phyloP scores from a whole-genome alignment of 2,888 invertebrate species.

The Ornithoptera alexandrae region DNA sequence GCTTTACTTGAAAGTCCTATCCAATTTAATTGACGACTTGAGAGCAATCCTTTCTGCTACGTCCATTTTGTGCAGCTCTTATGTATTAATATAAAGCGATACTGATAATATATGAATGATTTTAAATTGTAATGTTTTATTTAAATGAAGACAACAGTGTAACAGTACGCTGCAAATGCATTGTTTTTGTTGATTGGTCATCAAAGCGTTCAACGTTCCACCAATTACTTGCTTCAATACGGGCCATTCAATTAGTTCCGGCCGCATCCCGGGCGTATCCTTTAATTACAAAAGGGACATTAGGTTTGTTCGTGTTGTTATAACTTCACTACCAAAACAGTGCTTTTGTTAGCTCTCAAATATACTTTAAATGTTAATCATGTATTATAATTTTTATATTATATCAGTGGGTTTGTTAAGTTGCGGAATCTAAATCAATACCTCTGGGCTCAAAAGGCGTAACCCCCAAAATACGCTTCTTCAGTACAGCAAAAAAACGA shows the following conservation, averaged over 20 bases:
- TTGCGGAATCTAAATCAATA: too few species aligned
- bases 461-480: too few species aligned
- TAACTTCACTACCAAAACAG: not conserved
- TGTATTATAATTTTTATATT: too few species aligned
- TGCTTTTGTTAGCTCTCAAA: not conserved
- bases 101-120: not conserved
- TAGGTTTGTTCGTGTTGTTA: constrained; percentile 22
- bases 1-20: not conserved
- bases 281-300: constrained; percentile 49
- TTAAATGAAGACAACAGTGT: constrained; percentile 6
- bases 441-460: too few species aligned
- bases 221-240: constrained; percentile 48
- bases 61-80: not conserved
- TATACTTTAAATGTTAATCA: too few species aligned
- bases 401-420: too few species aligned
- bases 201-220: constrained; percentile 44
- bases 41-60: not conserved
- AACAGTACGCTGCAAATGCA: constrained; percentile 11
- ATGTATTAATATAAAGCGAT: not conserved
- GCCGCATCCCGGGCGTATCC: constrained; percentile 55
- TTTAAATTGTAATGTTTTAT: not conserved
- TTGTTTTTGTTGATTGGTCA: constrained; percentile 32
- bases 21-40: not conserved
- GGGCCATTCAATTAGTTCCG: constrained; percentile 52
- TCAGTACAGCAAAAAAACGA: too few species aligned